Evolutionary conservation across 2,113 vertebrate genomes (phyloP).

Genomic region (Cyanocitta stelleri): DNA sequence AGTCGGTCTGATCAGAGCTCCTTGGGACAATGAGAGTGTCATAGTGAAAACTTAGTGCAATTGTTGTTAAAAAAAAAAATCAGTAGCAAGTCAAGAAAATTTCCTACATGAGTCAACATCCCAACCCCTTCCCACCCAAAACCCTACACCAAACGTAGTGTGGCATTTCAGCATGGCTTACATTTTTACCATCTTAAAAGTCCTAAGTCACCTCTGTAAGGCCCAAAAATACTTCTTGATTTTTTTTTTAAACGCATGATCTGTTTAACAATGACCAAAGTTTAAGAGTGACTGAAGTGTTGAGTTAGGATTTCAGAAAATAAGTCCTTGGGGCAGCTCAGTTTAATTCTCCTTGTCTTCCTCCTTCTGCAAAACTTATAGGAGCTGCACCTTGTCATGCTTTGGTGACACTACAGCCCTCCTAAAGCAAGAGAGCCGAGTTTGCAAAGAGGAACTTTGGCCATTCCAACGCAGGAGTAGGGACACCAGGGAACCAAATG

Average conservation of each 20-base stretch:
- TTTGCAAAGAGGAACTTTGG: background rate
- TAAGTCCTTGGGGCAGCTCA: background rate
- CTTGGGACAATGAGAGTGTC: background rate
- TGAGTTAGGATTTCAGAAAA: background rate
- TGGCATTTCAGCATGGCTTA: constrained; percentile 9
- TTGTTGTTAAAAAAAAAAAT: background rate
- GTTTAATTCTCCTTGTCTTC: background rate
- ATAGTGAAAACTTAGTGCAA: constrained; percentile 58
- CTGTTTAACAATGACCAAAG: background rate
- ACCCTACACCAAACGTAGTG: background rate
- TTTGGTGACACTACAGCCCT: background rate
- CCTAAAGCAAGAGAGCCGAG: background rate
- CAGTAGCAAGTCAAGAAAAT: constrained; percentile 52
- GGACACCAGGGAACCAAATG: background rate
- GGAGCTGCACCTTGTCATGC: background rate
- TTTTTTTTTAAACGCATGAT: background rate
- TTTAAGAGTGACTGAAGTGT: background rate
- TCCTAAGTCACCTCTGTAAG: background rate
- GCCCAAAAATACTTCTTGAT: background rate
- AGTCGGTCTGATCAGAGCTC: constrained; percentile 29
- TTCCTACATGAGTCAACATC: background rate
- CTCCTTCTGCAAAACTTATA: background rate
- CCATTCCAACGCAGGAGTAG: background rate
- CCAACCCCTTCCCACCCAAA: background rate
- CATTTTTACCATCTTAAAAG: background rate